Conservation (phyloP, 2,113 vertebrate genomes). For the Hydropotes inermis region DNA sequence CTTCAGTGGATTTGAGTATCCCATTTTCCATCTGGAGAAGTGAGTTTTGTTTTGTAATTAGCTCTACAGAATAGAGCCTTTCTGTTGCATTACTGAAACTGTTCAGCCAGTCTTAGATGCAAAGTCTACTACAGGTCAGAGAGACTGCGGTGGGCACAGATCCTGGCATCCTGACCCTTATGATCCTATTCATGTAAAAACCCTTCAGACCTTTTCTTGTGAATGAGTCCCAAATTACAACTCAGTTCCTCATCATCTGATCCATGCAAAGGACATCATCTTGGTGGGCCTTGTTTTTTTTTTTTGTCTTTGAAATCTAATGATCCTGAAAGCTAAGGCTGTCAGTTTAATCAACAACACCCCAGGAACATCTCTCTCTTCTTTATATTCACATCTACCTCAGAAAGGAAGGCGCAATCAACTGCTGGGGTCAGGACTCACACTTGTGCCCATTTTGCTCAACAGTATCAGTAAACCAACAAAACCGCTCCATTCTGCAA, state of each 20-base stretch:
- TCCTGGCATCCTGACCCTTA: not conserved
- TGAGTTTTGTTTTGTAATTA: slow-evolving; percentile 14
- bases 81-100: not conserved
- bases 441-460: not conserved
- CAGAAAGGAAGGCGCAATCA: not conserved
- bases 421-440: not conserved
- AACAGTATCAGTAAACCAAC: not conserved
- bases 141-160: not conserved
- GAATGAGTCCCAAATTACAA: slow-evolving; percentile 11
- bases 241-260: slow-evolving; percentile 38
- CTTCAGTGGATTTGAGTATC: not conserved
- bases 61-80: slow-evolving; percentile 13
- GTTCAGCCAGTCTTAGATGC: not conserved
- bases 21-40: slow-evolving; percentile 37
- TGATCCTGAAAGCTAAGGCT: slow-evolving; percentile 23
- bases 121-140: not conserved
- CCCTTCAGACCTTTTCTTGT: not conserved
- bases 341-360: slow-evolving; percentile 20
- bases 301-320: slow-evolving; percentile 38
- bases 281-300: not conserved
- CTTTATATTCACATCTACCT: not conserved
- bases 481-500: not conserved
- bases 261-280: not conserved
- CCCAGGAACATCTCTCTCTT: not conserved
- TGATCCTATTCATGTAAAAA: not conserved